Conservation (phyloP, 2,888 invertebrate genomes). For the Pseudoips prasinana region DNA sequence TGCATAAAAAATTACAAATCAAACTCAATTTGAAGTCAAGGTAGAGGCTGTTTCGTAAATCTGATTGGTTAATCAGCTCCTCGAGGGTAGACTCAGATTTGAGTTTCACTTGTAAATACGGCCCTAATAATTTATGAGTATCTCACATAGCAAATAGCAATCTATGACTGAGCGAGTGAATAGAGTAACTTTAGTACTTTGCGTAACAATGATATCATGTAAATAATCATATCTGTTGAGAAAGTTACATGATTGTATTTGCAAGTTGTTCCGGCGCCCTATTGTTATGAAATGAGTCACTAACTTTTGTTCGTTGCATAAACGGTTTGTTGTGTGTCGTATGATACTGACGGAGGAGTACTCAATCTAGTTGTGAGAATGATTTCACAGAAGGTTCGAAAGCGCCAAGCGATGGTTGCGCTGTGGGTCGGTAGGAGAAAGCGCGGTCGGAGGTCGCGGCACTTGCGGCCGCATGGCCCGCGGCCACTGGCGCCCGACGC, state of each 20-base stretch:
- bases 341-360: neutral
- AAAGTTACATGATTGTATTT: constrained; percentile 47
- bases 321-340: constrained; percentile 24
- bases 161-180: neutral
- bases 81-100: no score
- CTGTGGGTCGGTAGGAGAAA: constrained; percentile 55
- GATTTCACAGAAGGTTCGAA: constrained; percentile 26
- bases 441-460: constrained; percentile 56
- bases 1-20: no score
- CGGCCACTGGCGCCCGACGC: constrained; percentile 32
- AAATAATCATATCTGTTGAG: constrained; percentile 41
- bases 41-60: no score
- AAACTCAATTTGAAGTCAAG: no score
- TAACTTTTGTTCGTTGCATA: constrained; percentile 39
- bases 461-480: constrained; percentile 42
- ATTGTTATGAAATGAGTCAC: constrained; percentile 69
- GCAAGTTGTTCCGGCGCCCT: constrained; percentile 48
- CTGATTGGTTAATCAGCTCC: no score
- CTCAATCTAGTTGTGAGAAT: constrained; percentile 13
- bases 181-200: constrained; percentile 12
- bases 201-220: constrained; percentile 42
- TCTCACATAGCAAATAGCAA: no score
- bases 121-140: no score
- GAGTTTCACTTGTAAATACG: no score
- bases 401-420: constrained; percentile 14